These are phyloP conservation scores for Eucera pruinosa DNA, from an alignment of 2,888 invertebrate genomes.

Conservation along the genomic window DNA sequence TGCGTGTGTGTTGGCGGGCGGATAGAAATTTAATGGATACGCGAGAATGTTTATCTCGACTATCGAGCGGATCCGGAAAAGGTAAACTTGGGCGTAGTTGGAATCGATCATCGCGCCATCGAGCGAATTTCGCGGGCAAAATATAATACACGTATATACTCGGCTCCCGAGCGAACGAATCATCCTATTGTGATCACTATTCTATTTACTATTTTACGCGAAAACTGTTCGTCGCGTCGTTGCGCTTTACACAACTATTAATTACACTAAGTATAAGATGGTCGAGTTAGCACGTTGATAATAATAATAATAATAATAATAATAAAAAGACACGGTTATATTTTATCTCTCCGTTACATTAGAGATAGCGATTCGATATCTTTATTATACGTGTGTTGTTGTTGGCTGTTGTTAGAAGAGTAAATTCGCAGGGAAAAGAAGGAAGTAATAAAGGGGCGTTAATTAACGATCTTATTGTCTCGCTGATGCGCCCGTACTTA, in stretches of 20 bases:
- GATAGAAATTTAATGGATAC: too few species aligned
- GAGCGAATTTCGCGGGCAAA: constrained; percentile 49
- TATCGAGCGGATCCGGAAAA: constrained; percentile 27
- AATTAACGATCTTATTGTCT: constrained; percentile 26
- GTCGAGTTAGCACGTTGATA: too few species aligned
- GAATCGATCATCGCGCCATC: constrained; percentile 55
- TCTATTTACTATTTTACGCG: too few species aligned
- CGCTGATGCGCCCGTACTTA: not conserved
- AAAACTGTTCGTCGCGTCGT: too few species aligned
- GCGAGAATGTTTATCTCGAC: not conserved
- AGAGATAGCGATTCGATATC: not conserved
- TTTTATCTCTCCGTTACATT: constrained; percentile 47
- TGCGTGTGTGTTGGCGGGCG: too few species aligned
- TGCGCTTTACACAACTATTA: too few species aligned
- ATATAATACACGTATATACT: too few species aligned
- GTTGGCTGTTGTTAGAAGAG: constrained; percentile 10
- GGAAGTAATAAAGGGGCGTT: constrained; percentile 1
- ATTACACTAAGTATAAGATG: too few species aligned
- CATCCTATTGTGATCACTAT: too few species aligned
- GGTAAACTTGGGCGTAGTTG: constrained; percentile 58
- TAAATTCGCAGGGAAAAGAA: not conserved
- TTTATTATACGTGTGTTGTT: not conserved
- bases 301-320: not conserved
- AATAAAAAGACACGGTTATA: constrained; percentile 7
- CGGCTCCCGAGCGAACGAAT: too few species aligned